Evolutionary conservation across 1,140 invertebrate species (phyloP), one percentile per base, ranked within the genome.

Genomic region (Steinernema khuongi): DNA sequence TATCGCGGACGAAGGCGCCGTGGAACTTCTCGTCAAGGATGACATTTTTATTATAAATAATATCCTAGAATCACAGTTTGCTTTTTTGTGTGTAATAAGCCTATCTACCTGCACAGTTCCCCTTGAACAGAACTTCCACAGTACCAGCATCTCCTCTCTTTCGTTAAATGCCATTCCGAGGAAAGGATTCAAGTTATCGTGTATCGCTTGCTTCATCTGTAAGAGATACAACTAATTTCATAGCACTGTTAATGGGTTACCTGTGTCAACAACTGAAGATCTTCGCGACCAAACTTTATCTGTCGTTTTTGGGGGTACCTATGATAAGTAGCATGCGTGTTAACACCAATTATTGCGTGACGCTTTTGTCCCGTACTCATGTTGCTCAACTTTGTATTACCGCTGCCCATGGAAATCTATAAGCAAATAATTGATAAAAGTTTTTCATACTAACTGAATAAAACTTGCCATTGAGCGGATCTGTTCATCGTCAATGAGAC

Each of bases 101-200:
- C 41, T n/a, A 79, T 31, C 1, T 44, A 83, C 81, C 41, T 82
- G 82, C 60, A 83, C 71, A 4, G 82, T 85, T 60, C 83, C 83
- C 44, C 83, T 72, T 0, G 78, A 81, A 70, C 83, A 84, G 70
- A 84, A 84, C 72, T 84, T 84, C 83, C 83, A 84, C 11, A 84
- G 33, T 44, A 84, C 67, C 30, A 84, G 67, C 83, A 84, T 81
- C 31, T 84, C 82, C 26, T 84, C 83, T 68, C 81, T 85, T 44
- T 84, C 82, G 71, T 84, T 84, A 68, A 84, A 84, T 43, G 79
- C 75, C 73, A 85, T 83, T 31, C 82, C 82, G 7, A 84, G 43
- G 66, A 84, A 84, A 18, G 82, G 82, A 71, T 84, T 84, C 36
- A 84, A 36, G 69, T 84, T 84, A 69, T 84, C 82, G 67, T 84